Conservation (phyloP, 2,888 invertebrate species). For the Tenthredo livida region DNA sequence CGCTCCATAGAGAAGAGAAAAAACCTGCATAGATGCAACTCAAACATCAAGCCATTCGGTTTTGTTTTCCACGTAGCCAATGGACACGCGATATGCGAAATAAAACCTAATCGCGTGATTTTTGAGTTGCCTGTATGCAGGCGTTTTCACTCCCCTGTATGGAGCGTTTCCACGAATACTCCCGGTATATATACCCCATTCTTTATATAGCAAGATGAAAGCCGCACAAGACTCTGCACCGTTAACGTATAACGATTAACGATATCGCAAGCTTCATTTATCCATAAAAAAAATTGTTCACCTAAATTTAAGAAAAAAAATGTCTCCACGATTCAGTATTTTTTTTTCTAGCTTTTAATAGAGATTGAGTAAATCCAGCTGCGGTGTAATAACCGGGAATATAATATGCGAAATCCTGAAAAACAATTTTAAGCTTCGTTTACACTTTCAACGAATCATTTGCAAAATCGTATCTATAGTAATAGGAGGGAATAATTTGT, state of each 20-base stretch:
- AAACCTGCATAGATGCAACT: too few relatives aligned
- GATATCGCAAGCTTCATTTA: neutral
- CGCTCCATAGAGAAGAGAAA: too few relatives aligned
- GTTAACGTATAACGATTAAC: neutral
- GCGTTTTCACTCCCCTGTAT: too few relatives aligned
- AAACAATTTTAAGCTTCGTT: slow-evolving; percentile 20
- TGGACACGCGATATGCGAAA: too few relatives aligned
- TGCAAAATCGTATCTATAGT: neutral
- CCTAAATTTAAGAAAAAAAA: neutral
- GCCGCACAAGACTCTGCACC: neutral
- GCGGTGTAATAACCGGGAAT: neutral
- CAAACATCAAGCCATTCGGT: too few relatives aligned
- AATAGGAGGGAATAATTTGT: neutral
- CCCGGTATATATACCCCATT: neutral
- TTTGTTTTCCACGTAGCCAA: too few relatives aligned
- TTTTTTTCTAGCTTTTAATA: slow-evolving; percentile 1
- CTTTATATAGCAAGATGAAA: neutral
- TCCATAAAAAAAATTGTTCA: neutral
- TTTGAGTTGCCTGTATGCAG: too few relatives aligned
- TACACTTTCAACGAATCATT: neutral
- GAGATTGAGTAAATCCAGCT: neutral
- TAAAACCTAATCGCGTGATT: too few relatives aligned
- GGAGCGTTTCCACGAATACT: too few relatives aligned
- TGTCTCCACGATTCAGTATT: neutral
- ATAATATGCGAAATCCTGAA: neutral